Base-by-base conservation (phyloP, 2,113 vertebrate species). In the Alces alces region DNA sequence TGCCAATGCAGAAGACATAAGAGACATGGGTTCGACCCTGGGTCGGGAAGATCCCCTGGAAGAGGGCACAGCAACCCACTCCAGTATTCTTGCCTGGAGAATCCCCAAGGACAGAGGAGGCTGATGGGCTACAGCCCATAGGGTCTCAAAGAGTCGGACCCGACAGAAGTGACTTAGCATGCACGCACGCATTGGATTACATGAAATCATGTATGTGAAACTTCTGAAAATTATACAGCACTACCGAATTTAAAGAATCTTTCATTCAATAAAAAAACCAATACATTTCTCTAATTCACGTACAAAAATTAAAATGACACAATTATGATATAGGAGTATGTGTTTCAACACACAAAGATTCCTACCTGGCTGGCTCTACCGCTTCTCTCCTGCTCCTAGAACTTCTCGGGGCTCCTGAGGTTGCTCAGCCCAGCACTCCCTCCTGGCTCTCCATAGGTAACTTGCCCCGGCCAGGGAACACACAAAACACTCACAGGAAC, bases 151-250 rank as follows among this genome's bases (percentile, higher is more conserved):
- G 64, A 66, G 33, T 66, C 0, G 0, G 64, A 66, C 64, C 64
- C 1, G 0, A 21, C 2, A 36, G n/a, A 70, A 70, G n/a, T 2
- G 0, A 70, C 2, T 36, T 36, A 36, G n/a, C 64, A 36, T 0
- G 0, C 64, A n/a, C 3, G 3, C 33, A 66, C 8, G 1, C 64
- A 23, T 54, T 47, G 50, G 33, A 54, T 36, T 82, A 54, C 17
- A 23, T 36, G 79, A 82, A 82, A 25, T 54, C 50, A n/a, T 4
- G 33, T 82, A 13, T 25, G 33, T 82, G 79, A 25, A 52, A 23
- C 11, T 54, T 82, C 23, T 82, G 79, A 82, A 82, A 25, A 82
- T 23, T 54, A 33, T 50, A 33, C 21, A 52, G 47, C 19, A 33
- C 47, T 80, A 82, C 21, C 0, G 3, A 83, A 36, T 8, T 83